Conservation (phyloP, 2,888 invertebrate species). For the Thera britannica region DNA sequence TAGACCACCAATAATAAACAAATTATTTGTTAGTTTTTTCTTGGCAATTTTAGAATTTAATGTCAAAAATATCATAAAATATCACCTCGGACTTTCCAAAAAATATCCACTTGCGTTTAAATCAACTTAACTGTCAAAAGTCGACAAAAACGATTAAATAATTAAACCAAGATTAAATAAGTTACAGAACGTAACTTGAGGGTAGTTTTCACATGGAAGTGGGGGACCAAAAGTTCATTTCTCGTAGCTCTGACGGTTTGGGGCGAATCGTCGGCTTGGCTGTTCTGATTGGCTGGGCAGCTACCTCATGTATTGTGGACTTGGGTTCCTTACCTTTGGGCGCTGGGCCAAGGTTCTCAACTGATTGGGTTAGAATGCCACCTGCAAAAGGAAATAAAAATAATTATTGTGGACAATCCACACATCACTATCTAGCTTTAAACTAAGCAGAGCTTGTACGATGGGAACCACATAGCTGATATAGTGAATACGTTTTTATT, state of each 20-base stretch:
- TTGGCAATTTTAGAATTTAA: not conserved
- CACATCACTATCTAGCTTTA: no score
- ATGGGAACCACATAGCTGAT: no score
- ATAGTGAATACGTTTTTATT: no score
- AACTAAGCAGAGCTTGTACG: no score
- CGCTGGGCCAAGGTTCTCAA: slow-evolving; percentile 75
- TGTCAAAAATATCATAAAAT: slow-evolving; percentile 13
- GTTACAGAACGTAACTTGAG: slow-evolving; percentile 34
- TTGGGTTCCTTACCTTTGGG: slow-evolving; percentile 58
- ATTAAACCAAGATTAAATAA: slow-evolving; percentile 12
- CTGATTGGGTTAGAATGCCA: slow-evolving; percentile 68
- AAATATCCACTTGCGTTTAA: slow-evolving; percentile 10
- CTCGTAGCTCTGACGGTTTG: slow-evolving; percentile 87
- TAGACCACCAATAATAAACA: not conserved
- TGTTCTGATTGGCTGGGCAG: slow-evolving; percentile 59
- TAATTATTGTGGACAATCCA: no score
- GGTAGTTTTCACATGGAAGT: slow-evolving; percentile 88
- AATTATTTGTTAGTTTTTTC: not conserved
- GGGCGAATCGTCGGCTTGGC: slow-evolving; percentile 59
- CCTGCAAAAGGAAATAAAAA: slow-evolving; percentile 46
- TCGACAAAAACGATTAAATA: slow-evolving; percentile 17
- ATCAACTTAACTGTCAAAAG: slow-evolving; percentile 17
- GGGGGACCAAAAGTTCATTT: slow-evolving; percentile 95
- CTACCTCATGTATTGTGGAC: slow-evolving; percentile 42
- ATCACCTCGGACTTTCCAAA: slow-evolving; percentile 10